Conservation (phyloP, 2,113 vertebrate genomes). For the Pteruthius melanotis region DNA sequence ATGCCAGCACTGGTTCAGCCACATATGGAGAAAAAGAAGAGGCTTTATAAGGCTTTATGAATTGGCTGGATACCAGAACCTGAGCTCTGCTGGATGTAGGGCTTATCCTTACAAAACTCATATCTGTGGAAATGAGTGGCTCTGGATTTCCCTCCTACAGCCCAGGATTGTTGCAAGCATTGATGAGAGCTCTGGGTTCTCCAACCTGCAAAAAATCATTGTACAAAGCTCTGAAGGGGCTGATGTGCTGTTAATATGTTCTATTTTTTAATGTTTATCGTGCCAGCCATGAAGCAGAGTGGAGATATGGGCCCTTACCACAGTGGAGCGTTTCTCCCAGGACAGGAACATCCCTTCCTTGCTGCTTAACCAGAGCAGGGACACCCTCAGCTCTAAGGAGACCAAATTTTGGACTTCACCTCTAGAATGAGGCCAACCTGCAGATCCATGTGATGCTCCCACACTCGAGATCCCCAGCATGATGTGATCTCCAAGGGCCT, state of each 20-base stretch:
- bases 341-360: not conserved
- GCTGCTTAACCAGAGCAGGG: not conserved
- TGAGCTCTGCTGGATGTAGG: not conserved
- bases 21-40: not conserved
- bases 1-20: not conserved
- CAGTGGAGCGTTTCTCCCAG: not conserved
- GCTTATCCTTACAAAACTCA: not conserved
- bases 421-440: accelerated
- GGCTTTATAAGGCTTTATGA: slow-evolving; percentile 2
- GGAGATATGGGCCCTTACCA: not conserved
- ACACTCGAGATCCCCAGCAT: not conserved
- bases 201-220: not conserved
- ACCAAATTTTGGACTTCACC: accelerated
- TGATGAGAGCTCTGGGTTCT: not conserved
- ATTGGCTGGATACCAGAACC: not conserved
- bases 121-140: not conserved
- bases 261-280: not conserved
- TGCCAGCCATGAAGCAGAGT: not conserved
- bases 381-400: not conserved
- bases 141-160: not conserved
- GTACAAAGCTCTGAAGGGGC: not conserved
- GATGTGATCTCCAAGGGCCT: accelerated
- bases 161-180: not conserved
- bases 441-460: not conserved
- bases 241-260: not conserved